A percentile compares a stretch with the other conserved stretches of the same genome.
Evolutionary conservation across 1,140 invertebrate species (phyloP).

Genomic region (Papilio helenus): DNA sequence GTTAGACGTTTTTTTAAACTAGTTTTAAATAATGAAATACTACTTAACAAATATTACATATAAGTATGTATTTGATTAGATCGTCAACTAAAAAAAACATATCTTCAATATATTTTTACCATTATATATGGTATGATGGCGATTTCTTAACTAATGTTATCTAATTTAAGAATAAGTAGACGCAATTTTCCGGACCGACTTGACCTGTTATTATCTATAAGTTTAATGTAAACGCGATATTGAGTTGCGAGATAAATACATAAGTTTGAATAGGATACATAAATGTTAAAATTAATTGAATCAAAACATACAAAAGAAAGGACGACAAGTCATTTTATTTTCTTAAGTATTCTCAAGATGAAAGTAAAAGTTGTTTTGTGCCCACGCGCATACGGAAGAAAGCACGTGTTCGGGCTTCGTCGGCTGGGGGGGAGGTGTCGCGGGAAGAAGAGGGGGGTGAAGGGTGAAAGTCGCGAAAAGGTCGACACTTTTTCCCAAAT

Average conservation of each 20-base stretch:
- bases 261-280: not conserved
- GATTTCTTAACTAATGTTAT: conserved; percentile 1
- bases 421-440: conserved; percentile 39
- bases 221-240: conserved; percentile 32
- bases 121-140: not conserved
- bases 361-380: conserved; percentile 67
- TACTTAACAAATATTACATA: not conserved
- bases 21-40: too few species aligned
- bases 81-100: too few species aligned
- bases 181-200: conserved; percentile 44
- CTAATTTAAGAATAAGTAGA: conserved; percentile 33
- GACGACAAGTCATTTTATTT: not conserved
- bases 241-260: conserved; percentile 1
- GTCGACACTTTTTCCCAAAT: conserved; percentile 81
- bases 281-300: not conserved
- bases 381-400: conserved; percentile 62
- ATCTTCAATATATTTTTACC: not conserved
- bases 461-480: conserved; percentile 79
- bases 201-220: conserved; percentile 42
- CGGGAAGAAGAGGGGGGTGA: conserved; percentile 53
- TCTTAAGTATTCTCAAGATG: conserved; percentile 47
- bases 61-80: not conserved
- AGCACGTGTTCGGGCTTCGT: conserved; percentile 51
- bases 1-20: too few species aligned
- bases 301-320: not conserved